A percentile compares a stretch with the other conserved stretches of the same genome.
phyloP scores from a whole-genome alignment of 92 coral and sea anemone genomes.

The Palythoa heliodiscus region DNA sequence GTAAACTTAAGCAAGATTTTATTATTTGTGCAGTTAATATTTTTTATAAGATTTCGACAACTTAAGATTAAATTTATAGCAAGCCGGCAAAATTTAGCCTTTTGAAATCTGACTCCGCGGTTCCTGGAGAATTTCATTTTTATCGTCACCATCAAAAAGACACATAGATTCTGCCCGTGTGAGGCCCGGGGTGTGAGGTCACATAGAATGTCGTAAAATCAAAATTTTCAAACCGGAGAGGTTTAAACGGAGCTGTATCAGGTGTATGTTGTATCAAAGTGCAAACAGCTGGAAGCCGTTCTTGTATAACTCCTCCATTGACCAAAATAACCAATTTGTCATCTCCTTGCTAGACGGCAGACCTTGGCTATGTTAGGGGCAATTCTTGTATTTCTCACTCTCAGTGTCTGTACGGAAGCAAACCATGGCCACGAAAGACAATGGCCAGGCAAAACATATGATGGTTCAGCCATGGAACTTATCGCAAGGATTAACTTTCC shows the following conservation, averaged over 20 bases:
- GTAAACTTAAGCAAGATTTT: not conserved
- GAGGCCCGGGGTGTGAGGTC: not conserved
- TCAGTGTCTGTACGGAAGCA: not conserved
- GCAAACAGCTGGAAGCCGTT: not conserved
- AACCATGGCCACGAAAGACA: not conserved
- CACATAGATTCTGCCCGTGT: not conserved
- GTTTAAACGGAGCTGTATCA: not conserved
- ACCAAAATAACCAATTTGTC: conserved; percentile 1
- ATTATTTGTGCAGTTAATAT: not conserved
- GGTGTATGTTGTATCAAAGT: not conserved
- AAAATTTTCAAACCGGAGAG: not conserved
- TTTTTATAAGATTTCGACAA: not conserved
- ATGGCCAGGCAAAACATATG: too few species aligned
- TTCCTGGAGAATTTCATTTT: not conserved
- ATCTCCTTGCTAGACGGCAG: not conserved
- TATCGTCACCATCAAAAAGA: not conserved
- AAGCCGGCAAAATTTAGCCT: not conserved
- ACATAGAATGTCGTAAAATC: not conserved
- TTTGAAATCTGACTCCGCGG: not conserved
- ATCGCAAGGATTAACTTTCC: conserved; percentile 1
- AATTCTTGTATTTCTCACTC: not conserved
- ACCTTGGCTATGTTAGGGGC: not conserved
- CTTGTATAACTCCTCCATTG: not conserved
- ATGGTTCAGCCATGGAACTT: not conserved
- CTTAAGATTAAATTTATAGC: not conserved